These are phyloP conservation scores for Caenorhabditis afra DNA, from an alignment of 2,888 invertebrate species.

Conservation along the genomic window DNA sequence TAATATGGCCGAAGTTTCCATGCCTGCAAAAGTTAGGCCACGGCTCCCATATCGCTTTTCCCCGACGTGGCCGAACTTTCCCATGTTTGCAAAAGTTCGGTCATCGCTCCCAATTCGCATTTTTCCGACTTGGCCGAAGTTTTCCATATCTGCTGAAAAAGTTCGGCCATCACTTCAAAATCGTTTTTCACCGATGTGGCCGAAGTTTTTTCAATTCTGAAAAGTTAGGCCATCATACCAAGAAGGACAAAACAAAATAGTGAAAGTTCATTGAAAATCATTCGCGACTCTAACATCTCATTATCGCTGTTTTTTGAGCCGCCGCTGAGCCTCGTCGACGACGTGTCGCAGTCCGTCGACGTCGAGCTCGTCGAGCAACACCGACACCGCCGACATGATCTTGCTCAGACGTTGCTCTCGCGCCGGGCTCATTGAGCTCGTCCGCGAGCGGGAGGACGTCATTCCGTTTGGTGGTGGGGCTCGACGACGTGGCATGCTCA, in stretches of 20 bases:
- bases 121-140: neutral
- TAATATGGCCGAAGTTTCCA: constrained; percentile 3
- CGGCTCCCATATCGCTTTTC: too few species aligned
- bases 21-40: too few species aligned
- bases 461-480: too few species aligned
- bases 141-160: too few species aligned
- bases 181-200: too few species aligned
- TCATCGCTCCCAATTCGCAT: too few species aligned
- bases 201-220: neutral
- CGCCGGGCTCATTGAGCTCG: constrained; percentile 68
- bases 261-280: too few species aligned
- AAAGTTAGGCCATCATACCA: too few species aligned
- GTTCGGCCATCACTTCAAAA: too few species aligned
- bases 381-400: constrained; percentile 73
- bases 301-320: constrained; percentile 74
- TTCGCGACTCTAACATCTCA: neutral
- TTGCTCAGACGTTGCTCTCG: constrained; percentile 70
- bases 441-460: too few species aligned
- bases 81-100: neutral
- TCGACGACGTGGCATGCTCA: constrained; percentile 62
- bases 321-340: constrained; percentile 72
- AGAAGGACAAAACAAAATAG: too few species aligned
- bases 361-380: constrained; percentile 74
- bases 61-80: neutral
- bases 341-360: constrained; percentile 67